These are phyloP conservation scores for Ganaspis sp. DNA, from an alignment of 1,140 invertebrate genomes.

Conservation along the genomic window DNA sequence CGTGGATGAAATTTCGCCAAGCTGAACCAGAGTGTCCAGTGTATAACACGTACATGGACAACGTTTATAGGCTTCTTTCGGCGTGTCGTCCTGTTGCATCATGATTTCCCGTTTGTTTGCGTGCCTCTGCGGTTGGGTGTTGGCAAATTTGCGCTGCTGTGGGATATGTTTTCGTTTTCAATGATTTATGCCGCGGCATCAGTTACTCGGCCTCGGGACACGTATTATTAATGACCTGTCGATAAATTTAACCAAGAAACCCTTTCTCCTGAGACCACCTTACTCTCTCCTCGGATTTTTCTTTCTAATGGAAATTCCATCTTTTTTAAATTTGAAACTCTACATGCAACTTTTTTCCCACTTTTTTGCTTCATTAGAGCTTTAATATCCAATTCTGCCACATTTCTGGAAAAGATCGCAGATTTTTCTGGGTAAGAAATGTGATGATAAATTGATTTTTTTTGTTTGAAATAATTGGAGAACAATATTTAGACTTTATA, in stretches of 20 bases:
- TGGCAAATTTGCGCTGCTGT: conserved; percentile 76
- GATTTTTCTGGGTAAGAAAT: too few relatives aligned
- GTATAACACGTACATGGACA: conserved; percentile 55
- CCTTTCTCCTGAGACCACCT: background rate
- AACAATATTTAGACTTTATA: too few relatives aligned
- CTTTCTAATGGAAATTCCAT: background rate
- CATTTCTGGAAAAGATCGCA: too few relatives aligned
- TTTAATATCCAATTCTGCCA: too few relatives aligned
- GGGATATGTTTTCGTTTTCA: conserved; percentile 76
- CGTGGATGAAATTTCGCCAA: conserved; percentile 36
- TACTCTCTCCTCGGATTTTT: background rate
- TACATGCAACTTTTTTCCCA: too few relatives aligned
- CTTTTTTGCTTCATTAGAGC: too few relatives aligned
- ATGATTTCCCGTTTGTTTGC: conserved; percentile 76
- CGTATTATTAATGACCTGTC: conserved; percentile 59
- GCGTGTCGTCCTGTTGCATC: conserved; percentile 64
- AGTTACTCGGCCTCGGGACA: conserved; percentile 59
- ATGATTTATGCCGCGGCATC: conserved; percentile 75
- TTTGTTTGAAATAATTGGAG: too few relatives aligned
- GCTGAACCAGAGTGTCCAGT: conserved; percentile 43
- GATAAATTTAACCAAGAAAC: conserved; percentile 38
- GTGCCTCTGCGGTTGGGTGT: conserved; percentile 71
- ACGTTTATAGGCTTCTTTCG: conserved; percentile 58
- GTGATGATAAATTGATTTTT: too few relatives aligned
- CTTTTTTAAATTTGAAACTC: background rate